Conservation (phyloP, 92 coral and sea anemone genomes). For the Palythoa grandis region DNA sequence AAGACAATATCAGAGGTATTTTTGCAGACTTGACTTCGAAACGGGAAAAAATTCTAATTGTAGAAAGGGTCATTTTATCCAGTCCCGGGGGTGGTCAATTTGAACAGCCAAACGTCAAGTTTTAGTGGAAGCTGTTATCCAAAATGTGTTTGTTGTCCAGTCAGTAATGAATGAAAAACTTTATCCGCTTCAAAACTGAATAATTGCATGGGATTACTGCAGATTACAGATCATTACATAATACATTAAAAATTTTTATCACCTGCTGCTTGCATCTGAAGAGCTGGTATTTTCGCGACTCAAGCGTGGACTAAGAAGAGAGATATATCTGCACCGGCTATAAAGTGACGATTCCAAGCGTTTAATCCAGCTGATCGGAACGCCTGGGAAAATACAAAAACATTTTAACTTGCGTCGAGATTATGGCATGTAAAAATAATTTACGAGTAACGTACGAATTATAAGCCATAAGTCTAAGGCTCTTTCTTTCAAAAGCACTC, state of each 20-base stretch:
- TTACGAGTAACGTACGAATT: neutral
- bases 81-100: no score
- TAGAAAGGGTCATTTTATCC: no score
- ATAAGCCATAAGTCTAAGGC: neutral
- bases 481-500: neutral
- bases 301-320: neutral
- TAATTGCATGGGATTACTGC: neutral
- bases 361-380: neutral
- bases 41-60: no score
- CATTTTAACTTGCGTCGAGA: neutral
- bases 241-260: neutral
- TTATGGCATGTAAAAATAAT: neutral
- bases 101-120: no score
- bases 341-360: neutral
- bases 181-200: no score
- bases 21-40: no score
- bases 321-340: constrained; percentile 2
- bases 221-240: neutral
- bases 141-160: no score
- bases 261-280: constrained; percentile 7
- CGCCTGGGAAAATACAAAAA: neutral
- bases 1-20: no score
- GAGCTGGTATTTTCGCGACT: constrained; percentile 9
- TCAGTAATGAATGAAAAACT: no score
- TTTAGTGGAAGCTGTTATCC: no score